Evolutionary conservation across 2,797 vertebrate species (phyloP), one percentile per base, ranked within the genome.

Genomic region (Notoglanidium macrostoma): DNA sequence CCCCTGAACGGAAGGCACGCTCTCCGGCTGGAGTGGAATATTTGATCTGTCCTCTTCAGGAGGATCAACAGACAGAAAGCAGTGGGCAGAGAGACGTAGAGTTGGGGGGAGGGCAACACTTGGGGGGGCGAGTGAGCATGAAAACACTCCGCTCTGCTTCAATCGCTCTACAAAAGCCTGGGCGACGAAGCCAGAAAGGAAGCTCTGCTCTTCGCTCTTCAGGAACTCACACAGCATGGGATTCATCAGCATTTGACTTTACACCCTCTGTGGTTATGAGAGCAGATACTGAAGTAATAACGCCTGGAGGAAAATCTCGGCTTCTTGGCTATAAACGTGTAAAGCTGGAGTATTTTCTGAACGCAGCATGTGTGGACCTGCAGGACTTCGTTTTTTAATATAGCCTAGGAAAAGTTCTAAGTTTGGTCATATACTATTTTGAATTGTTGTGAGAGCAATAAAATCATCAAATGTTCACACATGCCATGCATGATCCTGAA

Each of bases 21-120:
- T 90, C 86, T 85, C 87, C 92, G 91, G 92, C 93, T 94, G 92
- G 93, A 96, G 95, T 95, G 94, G 94, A 95, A 95, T 95, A 96
- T 96, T 96, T 96, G 95, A 96, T 96, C 95, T 95, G 94, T 95
- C 94, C 94, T 95, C 93, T 95, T 94, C 92, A 94, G 91, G 89
- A 94, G 94, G 94, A 95, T 96, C 95, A 95, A 95, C 94, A 95
- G 95, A 94, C 93, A 94, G 73, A 87, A 89, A 89, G 59, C 84
- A 81, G 55, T 93, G 94, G 94, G 93, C 93, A 79, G 84, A 92
- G 86, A 85, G 17, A 84, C 86, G 70, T 87, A 73, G 89, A 87
- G 80, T 88, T 88, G 86, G 88, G 55, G 26, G 78, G n/a, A 26
- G 73, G 85, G 65, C 87, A 87, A 84, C 83, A 90, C 87, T 86